These are phyloP conservation scores for Sebastes hubbsi DNA, from an alignment of 2,797 vertebrate species.

Conservation along the genomic window DNA sequence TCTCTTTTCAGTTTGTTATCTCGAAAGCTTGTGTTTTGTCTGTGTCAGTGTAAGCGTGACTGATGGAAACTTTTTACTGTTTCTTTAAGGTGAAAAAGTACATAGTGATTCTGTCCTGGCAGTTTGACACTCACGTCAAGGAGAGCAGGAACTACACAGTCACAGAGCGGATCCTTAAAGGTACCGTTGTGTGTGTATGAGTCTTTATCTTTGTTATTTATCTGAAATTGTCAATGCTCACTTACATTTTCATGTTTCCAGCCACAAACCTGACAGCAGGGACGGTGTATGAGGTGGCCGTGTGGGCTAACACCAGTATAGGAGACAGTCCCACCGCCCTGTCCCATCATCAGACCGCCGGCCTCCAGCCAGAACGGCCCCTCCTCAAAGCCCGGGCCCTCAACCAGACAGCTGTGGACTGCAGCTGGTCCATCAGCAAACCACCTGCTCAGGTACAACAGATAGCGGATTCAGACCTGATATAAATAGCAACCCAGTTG, in stretches of 20 bases:
- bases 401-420: constrained; percentile 95
- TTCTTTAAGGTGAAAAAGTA: constrained; percentile 87
- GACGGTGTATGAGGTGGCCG: constrained; percentile 91
- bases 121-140: constrained; percentile 91
- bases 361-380: constrained; percentile 83
- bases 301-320: constrained; percentile 91
- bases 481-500: neutral
- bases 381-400: constrained; percentile 91
- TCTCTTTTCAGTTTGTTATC: neutral
- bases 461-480: neutral
- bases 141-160: constrained; percentile 88
- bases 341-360: constrained; percentile 84
- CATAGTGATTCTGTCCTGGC: constrained; percentile 90
- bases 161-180: constrained; percentile 80
- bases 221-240: neutral
- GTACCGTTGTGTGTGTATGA: constrained; percentile 65
- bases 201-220: neutral
- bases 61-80: neutral
- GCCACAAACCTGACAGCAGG: constrained; percentile 92
- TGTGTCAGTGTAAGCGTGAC: neutral
- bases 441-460: constrained; percentile 82
- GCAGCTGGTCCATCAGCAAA: constrained; percentile 86
- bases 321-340: constrained; percentile 94
- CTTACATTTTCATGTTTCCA: constrained; percentile 46
- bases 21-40: neutral